Percentiles rank a stretch among this genome's conserved stretches.
phyloP scores from a whole-genome alignment of 2,888 invertebrate species.

The Campoletis raptor region DNA sequence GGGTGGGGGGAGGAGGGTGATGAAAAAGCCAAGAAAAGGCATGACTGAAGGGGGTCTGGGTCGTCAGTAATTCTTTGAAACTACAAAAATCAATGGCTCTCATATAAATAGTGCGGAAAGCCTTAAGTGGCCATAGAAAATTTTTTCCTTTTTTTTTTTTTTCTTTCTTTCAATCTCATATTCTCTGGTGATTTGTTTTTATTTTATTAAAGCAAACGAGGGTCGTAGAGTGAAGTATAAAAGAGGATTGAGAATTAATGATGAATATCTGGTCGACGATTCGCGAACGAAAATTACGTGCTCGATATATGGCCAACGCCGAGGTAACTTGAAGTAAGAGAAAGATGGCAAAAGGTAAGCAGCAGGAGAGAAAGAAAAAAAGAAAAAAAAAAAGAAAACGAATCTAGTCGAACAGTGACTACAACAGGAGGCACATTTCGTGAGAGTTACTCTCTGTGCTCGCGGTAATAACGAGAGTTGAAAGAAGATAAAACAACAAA shows the following conservation, averaged over 20 bases:
- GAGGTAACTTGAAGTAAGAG: neutral
- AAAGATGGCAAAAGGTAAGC: no score
- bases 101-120: slow-evolving; percentile 33
- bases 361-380: neutral
- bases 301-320: slow-evolving; percentile 23
- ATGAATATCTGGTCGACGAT: slow-evolving; percentile 52
- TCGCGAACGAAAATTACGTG: slow-evolving; percentile 61
- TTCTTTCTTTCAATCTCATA: neutral
- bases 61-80: slow-evolving; percentile 40
- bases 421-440: slow-evolving; percentile 52
- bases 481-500: neutral
- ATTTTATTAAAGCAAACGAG: neutral
- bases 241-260: slow-evolving; percentile 28
- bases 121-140: neutral
- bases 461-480: slow-evolving; percentile 8
- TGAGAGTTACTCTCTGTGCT: slow-evolving; percentile 54
- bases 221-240: no score
- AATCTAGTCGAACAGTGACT: slow-evolving; percentile 35
- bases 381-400: neutral
- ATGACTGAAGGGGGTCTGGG: slow-evolving; percentile 31
- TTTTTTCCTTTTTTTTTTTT: neutral
- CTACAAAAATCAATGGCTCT: slow-evolving; percentile 51
- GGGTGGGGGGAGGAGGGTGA: neutral
- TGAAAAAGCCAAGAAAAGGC: slow-evolving; percentile 3
- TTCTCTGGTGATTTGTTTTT: neutral